Percentiles rank a stretch among this genome's conserved stretches.
phyloP scores from a whole-genome alignment of 2,888 invertebrate genomes.

The Branchinecta sandiegonensis region DNA sequence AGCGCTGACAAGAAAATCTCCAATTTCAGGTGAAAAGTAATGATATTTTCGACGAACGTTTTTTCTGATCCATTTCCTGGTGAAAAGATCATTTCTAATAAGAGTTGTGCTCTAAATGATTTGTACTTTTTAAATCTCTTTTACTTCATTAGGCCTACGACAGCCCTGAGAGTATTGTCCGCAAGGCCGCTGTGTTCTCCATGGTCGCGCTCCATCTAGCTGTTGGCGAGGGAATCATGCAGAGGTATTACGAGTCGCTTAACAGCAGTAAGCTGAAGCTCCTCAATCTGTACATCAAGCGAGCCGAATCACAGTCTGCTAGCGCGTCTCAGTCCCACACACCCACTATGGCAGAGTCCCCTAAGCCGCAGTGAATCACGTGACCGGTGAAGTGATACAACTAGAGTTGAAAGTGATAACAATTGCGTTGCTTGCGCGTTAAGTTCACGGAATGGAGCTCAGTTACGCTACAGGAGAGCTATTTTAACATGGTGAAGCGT shows the following conservation, averaged over 20 bases:
- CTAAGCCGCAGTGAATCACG: neutral
- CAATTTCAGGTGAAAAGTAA: too few relatives aligned
- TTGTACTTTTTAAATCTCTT: constrained; percentile 17
- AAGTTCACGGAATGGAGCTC: too few relatives aligned
- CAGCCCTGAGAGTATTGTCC: constrained; percentile 74
- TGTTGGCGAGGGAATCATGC: constrained; percentile 67
- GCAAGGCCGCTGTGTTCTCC: constrained; percentile 93
- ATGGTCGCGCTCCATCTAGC: constrained; percentile 86
- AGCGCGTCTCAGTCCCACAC: constrained; percentile 3
- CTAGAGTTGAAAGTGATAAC: too few relatives aligned
- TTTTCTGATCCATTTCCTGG: too few relatives aligned
- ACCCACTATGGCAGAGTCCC: neutral
- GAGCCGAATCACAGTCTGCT: constrained; percentile 34
- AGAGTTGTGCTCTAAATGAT: constrained; percentile 11
- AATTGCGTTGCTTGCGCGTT: too few relatives aligned
- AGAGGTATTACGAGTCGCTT: constrained; percentile 60
- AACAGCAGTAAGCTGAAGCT: constrained; percentile 80
- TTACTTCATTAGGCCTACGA: constrained; percentile 58
- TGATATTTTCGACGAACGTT: too few relatives aligned
- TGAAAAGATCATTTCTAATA: too few relatives aligned
- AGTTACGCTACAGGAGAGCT: too few relatives aligned
- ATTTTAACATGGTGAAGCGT: too few relatives aligned
- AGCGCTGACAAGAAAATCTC: too few relatives aligned
- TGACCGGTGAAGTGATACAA: too few relatives aligned
- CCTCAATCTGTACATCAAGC: constrained; percentile 59